phyloP scores from a whole-genome alignment of 2,888 invertebrate genomes.

The Dioctria rufipes region DNA sequence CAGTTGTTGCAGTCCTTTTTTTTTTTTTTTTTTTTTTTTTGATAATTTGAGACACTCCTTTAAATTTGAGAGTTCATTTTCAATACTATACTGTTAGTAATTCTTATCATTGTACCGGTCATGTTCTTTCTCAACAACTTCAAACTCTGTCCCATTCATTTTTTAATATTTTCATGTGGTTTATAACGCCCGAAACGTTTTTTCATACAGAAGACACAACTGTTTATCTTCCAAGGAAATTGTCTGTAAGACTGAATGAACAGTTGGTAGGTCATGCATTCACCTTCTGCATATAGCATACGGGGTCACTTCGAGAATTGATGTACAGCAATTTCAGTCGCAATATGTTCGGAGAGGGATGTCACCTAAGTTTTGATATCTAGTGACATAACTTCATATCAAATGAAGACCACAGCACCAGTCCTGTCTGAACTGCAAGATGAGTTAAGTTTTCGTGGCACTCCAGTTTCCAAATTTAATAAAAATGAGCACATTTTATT shows the following conservation, averaged over 20 bases:
- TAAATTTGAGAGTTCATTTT: too few species aligned
- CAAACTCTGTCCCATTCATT: too few species aligned
- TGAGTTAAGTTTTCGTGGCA: not conserved
- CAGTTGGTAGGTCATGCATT: not conserved
- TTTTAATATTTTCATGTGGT: not conserved
- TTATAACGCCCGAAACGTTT: not conserved
- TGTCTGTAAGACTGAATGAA: not conserved
- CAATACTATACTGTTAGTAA: too few species aligned
- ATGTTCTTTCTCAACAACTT: too few species aligned
- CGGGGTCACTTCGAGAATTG: too few species aligned
- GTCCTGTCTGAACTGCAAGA: not conserved
- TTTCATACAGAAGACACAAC: not conserved
- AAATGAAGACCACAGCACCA: not conserved
- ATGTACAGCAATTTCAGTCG: too few species aligned
- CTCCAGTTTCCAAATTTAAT: slow-evolving; percentile 33
- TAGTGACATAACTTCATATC: not conserved
- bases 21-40: too few species aligned
- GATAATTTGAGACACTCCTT: too few species aligned
- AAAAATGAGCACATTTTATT: slow-evolving; percentile 43
- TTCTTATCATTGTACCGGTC: too few species aligned
- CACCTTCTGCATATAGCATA: not conserved
- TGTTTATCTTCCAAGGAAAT: not conserved
- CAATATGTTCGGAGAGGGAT: too few species aligned
- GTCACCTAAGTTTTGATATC: not conserved
- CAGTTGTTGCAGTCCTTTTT: too few species aligned